Evolutionary conservation across 2,797 vertebrate species (phyloP).

Genomic region (Arremon brunneinucha): DNA sequence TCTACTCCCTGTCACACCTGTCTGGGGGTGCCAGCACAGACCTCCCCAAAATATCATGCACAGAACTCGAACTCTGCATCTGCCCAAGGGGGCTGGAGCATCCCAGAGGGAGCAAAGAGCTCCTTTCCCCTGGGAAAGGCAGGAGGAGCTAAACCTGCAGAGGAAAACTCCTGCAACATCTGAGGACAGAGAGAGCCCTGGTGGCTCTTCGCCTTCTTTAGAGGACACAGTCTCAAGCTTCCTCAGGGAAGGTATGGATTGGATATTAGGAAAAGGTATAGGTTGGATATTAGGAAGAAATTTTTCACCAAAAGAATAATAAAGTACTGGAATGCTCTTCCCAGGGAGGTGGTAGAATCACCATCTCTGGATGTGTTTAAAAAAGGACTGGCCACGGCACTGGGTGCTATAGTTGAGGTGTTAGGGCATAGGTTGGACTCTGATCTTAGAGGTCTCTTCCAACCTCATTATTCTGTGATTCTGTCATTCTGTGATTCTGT

Average conservation of each 20-base stretch:
- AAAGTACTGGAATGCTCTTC: background rate
- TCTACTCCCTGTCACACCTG: accelerated
- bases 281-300: too few relatives aligned
- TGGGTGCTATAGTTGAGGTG: background rate
- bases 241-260: too few relatives aligned
- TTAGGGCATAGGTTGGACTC: background rate
- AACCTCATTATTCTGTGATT: background rate
- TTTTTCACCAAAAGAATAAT: too few relatives aligned
- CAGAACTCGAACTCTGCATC: background rate
- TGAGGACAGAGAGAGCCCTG: background rate
- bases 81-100: background rate
- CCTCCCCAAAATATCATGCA: background rate
- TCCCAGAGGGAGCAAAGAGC: background rate
- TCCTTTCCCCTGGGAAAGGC: background rate
- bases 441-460: background rate
- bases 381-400: background rate
- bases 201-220: background rate
- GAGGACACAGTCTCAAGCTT: too few relatives aligned
- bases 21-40: background rate
- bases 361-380: background rate
- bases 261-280: too few relatives aligned
- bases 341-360: background rate
- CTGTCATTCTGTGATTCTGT: background rate
- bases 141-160: background rate
- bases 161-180: too few relatives aligned